Conservation (phyloP, 2,888 invertebrate species). For the Charanyca ferruginea region DNA sequence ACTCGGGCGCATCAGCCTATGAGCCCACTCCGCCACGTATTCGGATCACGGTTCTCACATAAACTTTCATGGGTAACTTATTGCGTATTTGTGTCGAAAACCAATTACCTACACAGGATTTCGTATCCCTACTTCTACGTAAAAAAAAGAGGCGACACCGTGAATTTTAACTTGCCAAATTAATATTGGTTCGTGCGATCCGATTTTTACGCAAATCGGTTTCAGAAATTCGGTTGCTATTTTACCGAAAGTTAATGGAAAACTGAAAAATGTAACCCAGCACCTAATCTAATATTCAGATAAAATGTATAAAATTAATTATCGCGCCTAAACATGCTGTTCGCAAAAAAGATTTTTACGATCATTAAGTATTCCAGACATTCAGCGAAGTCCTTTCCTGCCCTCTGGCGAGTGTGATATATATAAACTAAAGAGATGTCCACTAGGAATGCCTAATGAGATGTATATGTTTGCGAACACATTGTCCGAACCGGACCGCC, state of each 20-base stretch:
- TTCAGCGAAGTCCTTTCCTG: slow-evolving; percentile 15
- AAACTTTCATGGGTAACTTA: slow-evolving; percentile 84
- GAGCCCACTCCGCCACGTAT: slow-evolving; percentile 67
- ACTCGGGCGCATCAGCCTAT: slow-evolving; percentile 69
- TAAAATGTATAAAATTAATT: slow-evolving; percentile 10
- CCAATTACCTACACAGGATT: slow-evolving; percentile 79
- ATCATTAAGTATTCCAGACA: neutral
- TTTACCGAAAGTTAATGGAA: slow-evolving; percentile 6
- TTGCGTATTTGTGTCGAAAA: slow-evolving; percentile 84
- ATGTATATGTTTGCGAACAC: slow-evolving; percentile 58
- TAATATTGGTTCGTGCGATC: slow-evolving; percentile 64
- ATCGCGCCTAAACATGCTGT: neutral
- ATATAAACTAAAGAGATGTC: slow-evolving; percentile 47
- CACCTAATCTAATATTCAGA: neutral
- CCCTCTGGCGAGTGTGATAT: slow-evolving; percentile 23
- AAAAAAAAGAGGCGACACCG: slow-evolving; percentile 66
- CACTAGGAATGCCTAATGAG: slow-evolving; percentile 52
- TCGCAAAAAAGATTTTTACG: neutral
- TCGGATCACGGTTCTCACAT: slow-evolving; percentile 77
- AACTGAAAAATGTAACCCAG: neutral
- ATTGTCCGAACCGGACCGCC: slow-evolving; percentile 32
- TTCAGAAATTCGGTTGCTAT: slow-evolving; percentile 7
- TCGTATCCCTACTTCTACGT: slow-evolving; percentile 71
- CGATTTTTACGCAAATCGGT: slow-evolving; percentile 20
- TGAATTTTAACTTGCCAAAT: slow-evolving; percentile 70